These are phyloP conservation scores for Diarsia rubi DNA, from an alignment of 2,888 invertebrate species.

Conservation along the genomic window DNA sequence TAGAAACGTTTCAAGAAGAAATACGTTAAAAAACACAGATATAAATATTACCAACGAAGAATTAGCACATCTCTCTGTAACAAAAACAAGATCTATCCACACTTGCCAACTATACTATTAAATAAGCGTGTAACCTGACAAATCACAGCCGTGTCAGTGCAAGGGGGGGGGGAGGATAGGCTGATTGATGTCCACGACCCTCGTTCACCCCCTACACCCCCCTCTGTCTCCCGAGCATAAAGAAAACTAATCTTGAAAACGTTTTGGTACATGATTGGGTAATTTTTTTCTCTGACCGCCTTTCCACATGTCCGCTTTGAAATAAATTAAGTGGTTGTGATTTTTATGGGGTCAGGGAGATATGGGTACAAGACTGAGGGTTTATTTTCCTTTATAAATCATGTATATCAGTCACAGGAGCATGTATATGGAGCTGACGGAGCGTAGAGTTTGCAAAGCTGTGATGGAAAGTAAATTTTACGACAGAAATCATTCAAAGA, in stretches of 20 bases:
- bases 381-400: conserved; percentile 27
- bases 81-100: conserved; percentile 48
- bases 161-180: conserved; percentile 54
- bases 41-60: background rate
- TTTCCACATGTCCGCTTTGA: conserved; percentile 55
- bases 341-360: conserved; percentile 46
- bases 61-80: conserved; percentile 14
- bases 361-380: conserved; percentile 13
- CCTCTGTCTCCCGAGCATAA: conserved; percentile 67
- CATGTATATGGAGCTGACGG: background rate
- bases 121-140: conserved; percentile 75
- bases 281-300: conserved; percentile 66
- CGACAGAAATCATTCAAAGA: background rate
- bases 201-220: conserved; percentile 67
- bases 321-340: conserved; percentile 57
- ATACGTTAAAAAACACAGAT: background rate
- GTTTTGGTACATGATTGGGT: conserved; percentile 69
- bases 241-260: conserved; percentile 70
- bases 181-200: conserved; percentile 79
- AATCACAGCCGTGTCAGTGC: conserved; percentile 76
- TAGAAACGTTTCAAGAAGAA: background rate
- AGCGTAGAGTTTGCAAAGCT: background rate
- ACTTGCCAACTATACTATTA: conserved; percentile 73
- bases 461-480: background rate
- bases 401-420: background rate